phyloP scores from a whole-genome alignment of 1,140 invertebrate species.

The Cyphomyrmex costatus region DNA sequence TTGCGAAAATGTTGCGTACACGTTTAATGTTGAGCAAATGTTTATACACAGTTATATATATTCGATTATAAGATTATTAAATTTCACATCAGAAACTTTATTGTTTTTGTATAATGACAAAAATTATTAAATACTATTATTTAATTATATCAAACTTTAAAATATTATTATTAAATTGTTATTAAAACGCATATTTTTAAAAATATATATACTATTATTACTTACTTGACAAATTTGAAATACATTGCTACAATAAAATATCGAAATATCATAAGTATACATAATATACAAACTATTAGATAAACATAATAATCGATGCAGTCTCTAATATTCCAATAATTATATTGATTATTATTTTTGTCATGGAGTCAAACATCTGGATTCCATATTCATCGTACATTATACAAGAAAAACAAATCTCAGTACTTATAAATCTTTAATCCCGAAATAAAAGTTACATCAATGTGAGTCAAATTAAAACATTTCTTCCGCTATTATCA shows the following conservation, averaged over 20 bases:
- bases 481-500: background rate
- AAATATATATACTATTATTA: background rate
- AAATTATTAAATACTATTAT: background rate
- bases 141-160: too few relatives aligned
- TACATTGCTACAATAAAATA: background rate
- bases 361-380: background rate
- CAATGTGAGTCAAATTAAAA: background rate
- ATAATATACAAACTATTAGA: background rate
- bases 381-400: background rate
- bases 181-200: background rate
- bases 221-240: background rate
- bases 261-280: background rate
- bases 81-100: background rate
- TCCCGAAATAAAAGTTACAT: conserved; percentile 25
- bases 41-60: background rate
- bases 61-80: background rate
- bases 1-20: conserved; percentile 12
- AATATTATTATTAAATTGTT: background rate
- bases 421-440: conserved; percentile 14
- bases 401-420: conserved; percentile 12
- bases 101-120: background rate
- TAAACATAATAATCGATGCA: conserved; percentile 3
- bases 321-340: background rate
- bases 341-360: conserved; percentile 20
- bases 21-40: background rate